phyloP scores from a whole-genome alignment of 2,113 vertebrate species.

The Scomber japonicus region DNA sequence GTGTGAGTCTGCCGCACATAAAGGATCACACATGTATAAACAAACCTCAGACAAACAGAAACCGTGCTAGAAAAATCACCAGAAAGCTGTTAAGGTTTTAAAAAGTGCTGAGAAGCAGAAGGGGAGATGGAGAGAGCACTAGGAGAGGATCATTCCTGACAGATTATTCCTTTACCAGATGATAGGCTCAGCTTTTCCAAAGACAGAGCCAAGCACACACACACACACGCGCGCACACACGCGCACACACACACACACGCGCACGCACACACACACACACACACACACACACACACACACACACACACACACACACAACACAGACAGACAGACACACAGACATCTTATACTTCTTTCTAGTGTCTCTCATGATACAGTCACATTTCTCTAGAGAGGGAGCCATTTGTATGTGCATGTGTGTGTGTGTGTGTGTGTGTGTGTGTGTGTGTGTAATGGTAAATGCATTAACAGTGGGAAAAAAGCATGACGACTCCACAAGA shows the following conservation, averaged over 20 bases:
- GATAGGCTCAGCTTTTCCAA: constrained; percentile 77
- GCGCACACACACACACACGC: constrained; percentile 14
- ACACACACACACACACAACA: background rate
- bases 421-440: background rate
- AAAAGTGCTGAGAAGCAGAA: constrained; percentile 58
- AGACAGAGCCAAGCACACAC: constrained; percentile 33
- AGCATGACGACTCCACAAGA: constrained; percentile 17
- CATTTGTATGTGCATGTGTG: constrained; percentile 19
- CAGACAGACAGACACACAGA: constrained; percentile 2
- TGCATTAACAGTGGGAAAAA: constrained; percentile 64
- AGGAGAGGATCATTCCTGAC: constrained; percentile 50
- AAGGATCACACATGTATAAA: constrained; percentile 54
- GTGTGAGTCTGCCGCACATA: constrained; percentile 24
- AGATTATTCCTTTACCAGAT: constrained; percentile 78
- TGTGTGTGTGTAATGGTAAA: constrained; percentile 54
- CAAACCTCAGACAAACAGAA: constrained; percentile 48
- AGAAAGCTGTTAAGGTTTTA: constrained; percentile 30
- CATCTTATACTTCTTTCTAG: constrained; percentile 53
- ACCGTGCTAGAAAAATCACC: constrained; percentile 1
- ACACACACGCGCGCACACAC: constrained; percentile 6
- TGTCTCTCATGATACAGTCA: constrained; percentile 46
- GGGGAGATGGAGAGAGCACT: constrained; percentile 38
- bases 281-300: constrained; percentile 12
- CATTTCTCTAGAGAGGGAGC: constrained; percentile 34
- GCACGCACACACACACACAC: background rate